Conservation (phyloP, 2,113 vertebrate genomes). For the Xiphias gladius region DNA sequence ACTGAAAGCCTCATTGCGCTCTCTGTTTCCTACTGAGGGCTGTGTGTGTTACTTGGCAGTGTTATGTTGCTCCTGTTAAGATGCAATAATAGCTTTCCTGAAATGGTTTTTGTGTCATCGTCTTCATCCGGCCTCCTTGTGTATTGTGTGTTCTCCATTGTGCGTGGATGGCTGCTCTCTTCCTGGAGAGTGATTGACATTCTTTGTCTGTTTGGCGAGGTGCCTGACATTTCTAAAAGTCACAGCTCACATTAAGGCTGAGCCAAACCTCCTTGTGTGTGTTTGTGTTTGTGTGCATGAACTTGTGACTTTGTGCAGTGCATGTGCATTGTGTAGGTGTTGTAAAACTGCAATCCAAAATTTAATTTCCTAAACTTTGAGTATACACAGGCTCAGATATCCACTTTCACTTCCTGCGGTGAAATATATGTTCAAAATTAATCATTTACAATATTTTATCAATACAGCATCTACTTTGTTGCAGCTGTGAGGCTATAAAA, state of each 20-base stretch:
- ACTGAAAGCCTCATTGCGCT: constrained; percentile 64
- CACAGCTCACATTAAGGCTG: constrained; percentile 60
- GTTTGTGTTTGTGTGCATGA: constrained; percentile 14
- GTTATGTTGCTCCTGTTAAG: constrained; percentile 47
- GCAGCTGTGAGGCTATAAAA: neutral
- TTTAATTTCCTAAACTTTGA: neutral
- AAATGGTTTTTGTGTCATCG: constrained; percentile 54
- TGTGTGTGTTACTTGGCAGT: constrained; percentile 27
- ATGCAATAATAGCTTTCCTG: constrained; percentile 56
- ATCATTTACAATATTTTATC: constrained; percentile 19
- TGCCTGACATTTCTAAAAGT: constrained; percentile 76
- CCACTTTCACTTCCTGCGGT: neutral
- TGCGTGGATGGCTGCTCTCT: constrained; percentile 54
- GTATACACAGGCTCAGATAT: neutral
- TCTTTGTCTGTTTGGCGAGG: constrained; percentile 63
- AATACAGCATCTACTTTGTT: neutral
- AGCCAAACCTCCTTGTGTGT: constrained; percentile 6
- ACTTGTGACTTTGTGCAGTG: neutral
- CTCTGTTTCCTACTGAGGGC: constrained; percentile 36
- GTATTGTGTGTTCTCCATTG: constrained; percentile 61
- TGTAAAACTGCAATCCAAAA: constrained; percentile 2
- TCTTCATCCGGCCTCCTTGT: constrained; percentile 50
- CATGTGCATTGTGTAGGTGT: neutral
- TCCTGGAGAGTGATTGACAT: constrained; percentile 68
- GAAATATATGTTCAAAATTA: constrained; percentile 13